phyloP scores from a whole-genome alignment of 2,797 vertebrate genomes.

The Vultur gryphus region DNA sequence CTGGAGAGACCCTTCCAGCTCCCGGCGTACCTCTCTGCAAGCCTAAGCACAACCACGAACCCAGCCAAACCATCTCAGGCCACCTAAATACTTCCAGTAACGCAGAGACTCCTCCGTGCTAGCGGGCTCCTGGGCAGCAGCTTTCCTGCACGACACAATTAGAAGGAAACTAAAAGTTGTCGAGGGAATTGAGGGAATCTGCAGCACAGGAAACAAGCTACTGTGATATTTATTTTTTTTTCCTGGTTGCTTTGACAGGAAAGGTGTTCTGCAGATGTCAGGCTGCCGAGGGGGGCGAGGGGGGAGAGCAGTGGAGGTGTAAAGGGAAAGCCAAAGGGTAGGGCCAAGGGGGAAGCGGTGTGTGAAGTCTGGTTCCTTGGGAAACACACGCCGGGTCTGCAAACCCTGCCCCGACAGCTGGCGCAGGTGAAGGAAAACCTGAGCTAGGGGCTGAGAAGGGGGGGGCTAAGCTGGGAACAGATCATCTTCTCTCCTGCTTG shows the following conservation, averaged over 20 bases:
- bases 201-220: not conserved
- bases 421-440: not conserved
- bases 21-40: rapidly evolving
- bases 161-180: not conserved
- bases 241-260: not conserved
- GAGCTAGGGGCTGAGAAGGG: not conserved
- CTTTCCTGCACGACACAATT: not conserved
- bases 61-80: not conserved
- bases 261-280: constrained; percentile 24
- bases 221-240: not conserved
- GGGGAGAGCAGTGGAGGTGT: not conserved
- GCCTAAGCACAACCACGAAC: not conserved
- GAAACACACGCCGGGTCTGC: not conserved
- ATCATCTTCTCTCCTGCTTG: not conserved
- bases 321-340: constrained; percentile 45
- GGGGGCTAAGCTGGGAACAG: not conserved
- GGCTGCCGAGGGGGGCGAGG: not conserved
- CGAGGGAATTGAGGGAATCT: not conserved
- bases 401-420: not conserved
- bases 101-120: not conserved
- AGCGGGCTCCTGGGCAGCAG: not conserved
- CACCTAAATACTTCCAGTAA: not conserved
- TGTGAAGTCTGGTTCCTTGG: constrained; percentile 1
- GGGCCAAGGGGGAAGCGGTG: not conserved
- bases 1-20: not conserved